Evolutionary conservation across 2,888 invertebrate species (phyloP).

Genomic region (Pomacea canaliculata): DNA sequence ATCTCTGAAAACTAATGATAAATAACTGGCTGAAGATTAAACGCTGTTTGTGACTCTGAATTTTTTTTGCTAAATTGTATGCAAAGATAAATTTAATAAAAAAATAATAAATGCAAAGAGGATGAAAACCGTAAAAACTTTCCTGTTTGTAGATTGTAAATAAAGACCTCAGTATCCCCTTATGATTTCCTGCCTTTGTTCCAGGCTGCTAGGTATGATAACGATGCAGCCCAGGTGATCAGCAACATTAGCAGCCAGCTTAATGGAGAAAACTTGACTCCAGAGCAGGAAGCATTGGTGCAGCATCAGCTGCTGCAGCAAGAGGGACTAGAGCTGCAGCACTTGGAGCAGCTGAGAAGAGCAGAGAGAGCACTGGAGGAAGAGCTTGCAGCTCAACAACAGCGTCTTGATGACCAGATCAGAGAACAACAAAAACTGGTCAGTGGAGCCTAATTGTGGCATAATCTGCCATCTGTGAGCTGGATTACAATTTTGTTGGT

Average conservation of each 20-base stretch:
- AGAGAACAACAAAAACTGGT: constrained; percentile 63
- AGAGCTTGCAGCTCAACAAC: constrained; percentile 44
- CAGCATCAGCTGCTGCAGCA: constrained; percentile 53
- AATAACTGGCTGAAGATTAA: background rate
- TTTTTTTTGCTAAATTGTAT: too few species aligned
- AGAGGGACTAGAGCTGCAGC: constrained; percentile 52
- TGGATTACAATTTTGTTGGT: too few species aligned
- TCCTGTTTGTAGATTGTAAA: too few species aligned
- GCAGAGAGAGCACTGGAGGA: constrained; percentile 40
- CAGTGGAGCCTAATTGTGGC: constrained; percentile 5
- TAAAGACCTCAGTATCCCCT: too few species aligned
- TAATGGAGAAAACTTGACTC: constrained; percentile 43
- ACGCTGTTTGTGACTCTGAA: too few species aligned
- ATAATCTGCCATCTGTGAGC: too few species aligned
- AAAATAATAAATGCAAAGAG: background rate
- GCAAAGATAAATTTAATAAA: background rate
- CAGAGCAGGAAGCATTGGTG: constrained; percentile 50
- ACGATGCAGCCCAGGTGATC: constrained; percentile 59
- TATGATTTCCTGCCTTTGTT: background rate
- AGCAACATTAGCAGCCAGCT: constrained; percentile 55
- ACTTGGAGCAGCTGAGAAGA: constrained; percentile 45
- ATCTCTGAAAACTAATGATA: background rate
- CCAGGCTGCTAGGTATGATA: constrained; percentile 60
- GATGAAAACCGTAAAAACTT: too few species aligned
- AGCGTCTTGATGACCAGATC: constrained; percentile 50